Conservation (phyloP, 2,888 invertebrate genomes). For the Erebia ligea region DNA sequence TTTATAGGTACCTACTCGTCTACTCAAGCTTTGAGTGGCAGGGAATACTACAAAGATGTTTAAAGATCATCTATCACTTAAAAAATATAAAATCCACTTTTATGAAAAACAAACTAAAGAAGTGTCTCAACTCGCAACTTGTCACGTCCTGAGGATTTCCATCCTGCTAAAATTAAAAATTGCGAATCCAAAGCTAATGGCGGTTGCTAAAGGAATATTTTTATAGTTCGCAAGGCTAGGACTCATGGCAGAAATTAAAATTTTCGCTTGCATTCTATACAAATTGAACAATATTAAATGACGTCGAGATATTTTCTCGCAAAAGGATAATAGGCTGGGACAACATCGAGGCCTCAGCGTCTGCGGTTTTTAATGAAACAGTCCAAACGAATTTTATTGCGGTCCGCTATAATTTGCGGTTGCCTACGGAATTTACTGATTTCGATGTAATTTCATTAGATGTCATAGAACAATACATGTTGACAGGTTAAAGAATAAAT, state of each 20-base stretch:
- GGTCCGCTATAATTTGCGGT: slow-evolving; percentile 68
- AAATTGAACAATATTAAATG: slow-evolving; percentile 40
- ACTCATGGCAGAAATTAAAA: slow-evolving; percentile 20
- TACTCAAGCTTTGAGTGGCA: too few relatives aligned
- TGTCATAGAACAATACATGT: background rate
- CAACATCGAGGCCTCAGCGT: slow-evolving; percentile 61
- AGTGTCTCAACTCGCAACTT: background rate
- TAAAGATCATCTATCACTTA: too few relatives aligned
- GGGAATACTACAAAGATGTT: too few relatives aligned
- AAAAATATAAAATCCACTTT: background rate
- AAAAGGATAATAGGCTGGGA: slow-evolving; percentile 41
- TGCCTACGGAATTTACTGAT: slow-evolving; percentile 42
- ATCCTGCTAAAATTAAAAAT: slow-evolving; percentile 3
- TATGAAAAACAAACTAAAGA: background rate
- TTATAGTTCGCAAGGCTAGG: slow-evolving; percentile 8
- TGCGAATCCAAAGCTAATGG: background rate
- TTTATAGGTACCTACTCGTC: too few relatives aligned
- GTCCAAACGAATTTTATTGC: slow-evolving; percentile 64
- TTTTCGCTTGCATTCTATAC: slow-evolving; percentile 25
- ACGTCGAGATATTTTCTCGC: slow-evolving; percentile 37
- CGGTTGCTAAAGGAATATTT: background rate
- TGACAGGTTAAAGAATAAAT: slow-evolving; percentile 4
- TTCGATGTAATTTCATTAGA: slow-evolving; percentile 37
- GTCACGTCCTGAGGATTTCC: background rate
- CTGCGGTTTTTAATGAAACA: slow-evolving; percentile 70